Evolutionary conservation across 2,113 vertebrate species (phyloP).

Genomic region (Neotragus moschatus): DNA sequence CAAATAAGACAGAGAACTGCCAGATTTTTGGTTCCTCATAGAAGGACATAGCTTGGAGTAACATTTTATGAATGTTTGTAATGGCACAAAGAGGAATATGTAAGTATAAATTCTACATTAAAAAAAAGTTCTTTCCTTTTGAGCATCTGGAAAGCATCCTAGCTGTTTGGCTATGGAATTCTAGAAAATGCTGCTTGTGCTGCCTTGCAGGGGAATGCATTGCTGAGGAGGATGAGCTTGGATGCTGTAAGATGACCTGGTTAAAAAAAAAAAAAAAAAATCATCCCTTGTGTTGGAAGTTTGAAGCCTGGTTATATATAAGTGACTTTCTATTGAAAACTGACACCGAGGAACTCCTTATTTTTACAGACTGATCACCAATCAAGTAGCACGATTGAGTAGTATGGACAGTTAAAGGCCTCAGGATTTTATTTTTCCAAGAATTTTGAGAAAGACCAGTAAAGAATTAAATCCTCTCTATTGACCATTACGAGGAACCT

Average conservation of each 20-base stretch:
- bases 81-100: slow-evolving; percentile 40
- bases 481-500: slow-evolving; percentile 6
- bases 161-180: not conserved
- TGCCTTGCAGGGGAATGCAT: not conserved
- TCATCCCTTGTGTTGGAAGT: not conserved
- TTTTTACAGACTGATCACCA: slow-evolving; percentile 46
- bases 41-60: slow-evolving; percentile 31
- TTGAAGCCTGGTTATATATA: not conserved
- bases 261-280: not conserved
- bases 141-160: not conserved
- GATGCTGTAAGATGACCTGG: not conserved
- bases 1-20: slow-evolving; percentile 62
- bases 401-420: not conserved
- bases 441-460: slow-evolving; percentile 31
- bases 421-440: not conserved
- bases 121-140: not conserved
- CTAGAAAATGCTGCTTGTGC: not conserved
- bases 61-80: slow-evolving; percentile 42
- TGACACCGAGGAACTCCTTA: not conserved
- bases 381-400: not conserved
- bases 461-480: not conserved
- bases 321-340: slow-evolving; percentile 33
- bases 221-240: slow-evolving; percentile 10
- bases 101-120: slow-evolving; percentile 41
- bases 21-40: slow-evolving; percentile 53